Evolutionary conservation across 2,888 invertebrate genomes (phyloP).

Genomic region (Cinara cedri): DNA sequence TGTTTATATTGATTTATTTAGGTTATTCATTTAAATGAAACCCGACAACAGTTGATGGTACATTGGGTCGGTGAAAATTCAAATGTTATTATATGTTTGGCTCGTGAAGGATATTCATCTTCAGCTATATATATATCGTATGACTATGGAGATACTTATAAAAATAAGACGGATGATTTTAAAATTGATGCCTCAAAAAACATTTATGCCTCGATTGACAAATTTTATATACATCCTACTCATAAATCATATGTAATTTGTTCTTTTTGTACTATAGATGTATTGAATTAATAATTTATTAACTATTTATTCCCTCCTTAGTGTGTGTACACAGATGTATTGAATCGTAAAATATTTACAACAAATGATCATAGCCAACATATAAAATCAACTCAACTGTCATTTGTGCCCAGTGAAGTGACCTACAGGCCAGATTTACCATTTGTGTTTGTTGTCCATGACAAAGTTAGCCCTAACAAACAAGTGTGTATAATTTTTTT

Average conservation of each 20-base stretch:
- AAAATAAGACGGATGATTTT: slow-evolving; percentile 75
- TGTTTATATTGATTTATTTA: background rate
- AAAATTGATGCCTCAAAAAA: slow-evolving; percentile 65
- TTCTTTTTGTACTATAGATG: slow-evolving; percentile 25
- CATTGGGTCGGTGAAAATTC: slow-evolving; percentile 91
- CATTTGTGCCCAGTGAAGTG: slow-evolving; percentile 80
- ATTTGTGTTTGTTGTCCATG: slow-evolving; percentile 74
- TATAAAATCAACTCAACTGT: slow-evolving; percentile 70
- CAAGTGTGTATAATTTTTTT: slow-evolving; percentile 65
- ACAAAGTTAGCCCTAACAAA: slow-evolving; percentile 72
- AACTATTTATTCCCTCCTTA: slow-evolving; percentile 63
- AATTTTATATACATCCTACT: slow-evolving; percentile 84
- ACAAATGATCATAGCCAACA: slow-evolving; percentile 74
- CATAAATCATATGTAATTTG: slow-evolving; percentile 78
- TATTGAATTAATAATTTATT: background rate
- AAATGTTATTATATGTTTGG: slow-evolving; percentile 80
- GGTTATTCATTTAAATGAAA: slow-evolving; percentile 81
- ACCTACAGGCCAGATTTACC: slow-evolving; percentile 75
- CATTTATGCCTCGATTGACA: slow-evolving; percentile 76
- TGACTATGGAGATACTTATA: slow-evolving; percentile 82
- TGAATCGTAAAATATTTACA: slow-evolving; percentile 77
- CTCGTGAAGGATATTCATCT: slow-evolving; percentile 74
- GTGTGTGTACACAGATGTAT: slow-evolving; percentile 85
- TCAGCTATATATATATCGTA: slow-evolving; percentile 85
- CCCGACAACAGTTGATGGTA: slow-evolving; percentile 86